phyloP scores from a whole-genome alignment of 2,888 invertebrate genomes.

The Helicoverpa assulta region DNA sequence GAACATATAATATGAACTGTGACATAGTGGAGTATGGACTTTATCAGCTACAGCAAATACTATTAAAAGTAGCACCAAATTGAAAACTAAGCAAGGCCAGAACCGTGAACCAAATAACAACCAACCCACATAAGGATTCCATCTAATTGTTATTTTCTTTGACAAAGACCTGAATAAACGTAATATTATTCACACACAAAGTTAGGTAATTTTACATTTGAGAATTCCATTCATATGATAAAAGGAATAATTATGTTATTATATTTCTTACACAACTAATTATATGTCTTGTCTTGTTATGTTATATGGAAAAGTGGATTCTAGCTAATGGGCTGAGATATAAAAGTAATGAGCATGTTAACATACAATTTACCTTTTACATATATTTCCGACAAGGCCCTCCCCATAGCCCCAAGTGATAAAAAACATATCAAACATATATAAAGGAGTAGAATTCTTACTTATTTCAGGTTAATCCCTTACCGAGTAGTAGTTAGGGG shows the following conservation, averaged over 20 bases:
- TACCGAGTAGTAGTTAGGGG: too few species aligned
- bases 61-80: neutral
- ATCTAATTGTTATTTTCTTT: constrained; percentile 7
- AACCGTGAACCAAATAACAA: too few species aligned
- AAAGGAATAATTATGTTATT: neutral
- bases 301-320: constrained; percentile 9
- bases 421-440: too few species aligned
- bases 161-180: neutral
- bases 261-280: constrained; percentile 11
- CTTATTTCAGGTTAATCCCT: too few species aligned
- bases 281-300: constrained; percentile 7
- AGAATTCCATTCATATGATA: neutral
- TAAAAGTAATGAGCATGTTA: constrained; percentile 4
- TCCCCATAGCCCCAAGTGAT: too few species aligned
- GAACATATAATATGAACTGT: too few species aligned
- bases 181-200: constrained; percentile 7
- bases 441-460: too few species aligned
- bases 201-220: neutral
- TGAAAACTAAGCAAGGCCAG: neutral
- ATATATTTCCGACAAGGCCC: neutral
- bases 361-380: neutral
- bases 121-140: constrained; percentile 7
- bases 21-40: too few species aligned
- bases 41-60: neutral
- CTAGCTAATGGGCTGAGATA: constrained; percentile 1